phyloP scores from a whole-genome alignment of 2,797 vertebrate genomes.

The Hirundo rustica region DNA sequence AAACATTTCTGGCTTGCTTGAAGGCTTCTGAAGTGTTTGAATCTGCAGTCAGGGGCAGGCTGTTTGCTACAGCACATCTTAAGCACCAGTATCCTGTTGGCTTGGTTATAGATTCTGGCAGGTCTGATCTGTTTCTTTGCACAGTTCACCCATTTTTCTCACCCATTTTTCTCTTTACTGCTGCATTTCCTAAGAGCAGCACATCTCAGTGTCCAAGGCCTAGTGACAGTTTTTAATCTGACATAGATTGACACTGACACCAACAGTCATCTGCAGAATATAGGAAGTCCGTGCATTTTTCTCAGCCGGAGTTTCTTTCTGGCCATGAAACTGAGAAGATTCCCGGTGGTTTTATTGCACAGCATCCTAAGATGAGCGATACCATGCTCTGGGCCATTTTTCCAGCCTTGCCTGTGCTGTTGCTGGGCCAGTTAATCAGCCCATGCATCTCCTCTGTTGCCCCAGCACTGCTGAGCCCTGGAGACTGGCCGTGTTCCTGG shows the following conservation, averaged over 20 bases:
- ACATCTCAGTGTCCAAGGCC: background rate
- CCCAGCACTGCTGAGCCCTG: background rate
- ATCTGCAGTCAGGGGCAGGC: background rate
- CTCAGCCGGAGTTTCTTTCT: background rate
- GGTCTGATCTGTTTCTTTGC: background rate
- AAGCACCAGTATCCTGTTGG: background rate
- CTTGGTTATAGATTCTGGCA: background rate
- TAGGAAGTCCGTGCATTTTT: background rate
- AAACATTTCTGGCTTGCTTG: background rate
- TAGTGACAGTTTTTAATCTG: background rate
- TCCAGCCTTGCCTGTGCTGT: background rate
- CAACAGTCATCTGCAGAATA: background rate
- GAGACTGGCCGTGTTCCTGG: background rate
- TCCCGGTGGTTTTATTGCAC: background rate
- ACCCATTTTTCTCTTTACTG: background rate
- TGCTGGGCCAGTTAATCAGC: background rate
- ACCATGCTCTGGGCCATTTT: background rate
- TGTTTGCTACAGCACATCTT: background rate
- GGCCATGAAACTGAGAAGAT: background rate
- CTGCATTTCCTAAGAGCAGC: background rate
- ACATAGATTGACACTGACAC: background rate
- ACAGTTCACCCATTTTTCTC: background rate
- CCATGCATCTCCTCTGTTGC: background rate
- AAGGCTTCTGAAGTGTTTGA: background rate
- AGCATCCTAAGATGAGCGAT: background rate